Conservation (phyloP, 2,888 invertebrate genomes). For the Cephus runcator region DNA sequence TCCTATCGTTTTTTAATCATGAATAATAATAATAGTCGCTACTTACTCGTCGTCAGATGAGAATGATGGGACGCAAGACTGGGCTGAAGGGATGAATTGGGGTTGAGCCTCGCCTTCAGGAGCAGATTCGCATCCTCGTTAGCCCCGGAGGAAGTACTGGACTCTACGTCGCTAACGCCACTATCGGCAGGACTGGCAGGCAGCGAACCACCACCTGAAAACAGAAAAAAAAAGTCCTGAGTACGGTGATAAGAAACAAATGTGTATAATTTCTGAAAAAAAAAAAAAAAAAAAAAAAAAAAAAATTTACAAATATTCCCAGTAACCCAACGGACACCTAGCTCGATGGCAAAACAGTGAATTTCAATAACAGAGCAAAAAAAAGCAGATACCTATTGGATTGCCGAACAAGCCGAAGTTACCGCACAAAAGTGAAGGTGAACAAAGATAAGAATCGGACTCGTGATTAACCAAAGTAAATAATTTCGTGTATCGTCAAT, state of each 20-base stretch:
- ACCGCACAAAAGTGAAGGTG: background rate
- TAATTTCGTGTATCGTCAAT: constrained; percentile 60
- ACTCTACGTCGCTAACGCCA: constrained; percentile 96
- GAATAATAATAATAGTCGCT: background rate
- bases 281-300: too few species aligned
- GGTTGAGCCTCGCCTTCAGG: constrained; percentile 87
- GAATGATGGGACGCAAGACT: constrained; percentile 61
- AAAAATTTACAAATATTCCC: too few species aligned
- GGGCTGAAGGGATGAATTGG: constrained; percentile 67
- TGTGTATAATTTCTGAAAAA: too few species aligned
- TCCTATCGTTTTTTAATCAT: background rate
- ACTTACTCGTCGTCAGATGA: constrained; percentile 60
- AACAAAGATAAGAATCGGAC: too few species aligned
- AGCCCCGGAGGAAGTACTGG: constrained; percentile 81
- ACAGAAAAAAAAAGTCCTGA: too few species aligned
- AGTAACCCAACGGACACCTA: too few species aligned
- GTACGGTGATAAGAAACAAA: too few species aligned
- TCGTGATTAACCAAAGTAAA: too few species aligned
- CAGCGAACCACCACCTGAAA: constrained; percentile 78
- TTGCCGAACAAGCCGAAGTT: too few species aligned
- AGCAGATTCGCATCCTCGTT: constrained; percentile 65
- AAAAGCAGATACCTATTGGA: too few species aligned
- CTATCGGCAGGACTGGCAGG: constrained; percentile 98
- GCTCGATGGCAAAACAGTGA: too few species aligned
- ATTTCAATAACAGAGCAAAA: too few species aligned